Evolutionary conservation across 2,888 invertebrate genomes (phyloP).

Genomic region (Xanthia icteritia): DNA sequence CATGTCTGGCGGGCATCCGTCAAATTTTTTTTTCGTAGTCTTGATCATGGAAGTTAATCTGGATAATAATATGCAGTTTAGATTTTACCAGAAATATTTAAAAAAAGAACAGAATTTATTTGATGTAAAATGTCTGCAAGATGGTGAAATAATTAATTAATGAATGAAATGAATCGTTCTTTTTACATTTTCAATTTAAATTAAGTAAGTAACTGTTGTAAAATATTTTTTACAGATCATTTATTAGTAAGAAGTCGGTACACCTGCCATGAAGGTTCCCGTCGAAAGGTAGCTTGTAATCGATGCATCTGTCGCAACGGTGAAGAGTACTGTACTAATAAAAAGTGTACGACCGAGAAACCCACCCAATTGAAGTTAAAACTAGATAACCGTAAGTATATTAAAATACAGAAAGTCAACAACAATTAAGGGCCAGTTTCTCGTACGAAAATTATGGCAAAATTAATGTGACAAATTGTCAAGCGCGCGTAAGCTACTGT

Average conservation of each 20-base stretch:
- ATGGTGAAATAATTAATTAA: not conserved
- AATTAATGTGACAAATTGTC: not conserved
- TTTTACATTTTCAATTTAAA: no score
- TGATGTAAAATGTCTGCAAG: no score
- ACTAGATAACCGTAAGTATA: not conserved
- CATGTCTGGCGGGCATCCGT: no score
- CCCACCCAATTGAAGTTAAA: not conserved
- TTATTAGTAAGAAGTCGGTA: not conserved
- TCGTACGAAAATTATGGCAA: not conserved
- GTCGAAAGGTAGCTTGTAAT: conserved; percentile 14
- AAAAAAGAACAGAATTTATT: no score
- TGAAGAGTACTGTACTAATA: conserved; percentile 20
- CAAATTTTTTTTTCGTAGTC: no score
- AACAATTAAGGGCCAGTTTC: not conserved
- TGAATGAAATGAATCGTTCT: not conserved
- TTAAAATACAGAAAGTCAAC: not conserved
- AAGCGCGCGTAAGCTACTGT: no score
- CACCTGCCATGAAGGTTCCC: conserved; percentile 10
- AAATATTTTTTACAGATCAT: conserved; percentile 1
- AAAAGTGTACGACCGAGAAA: not conserved
- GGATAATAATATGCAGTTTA: no score
- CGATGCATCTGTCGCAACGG: conserved; percentile 29
- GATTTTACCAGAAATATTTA: no score
- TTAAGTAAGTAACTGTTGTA: not conserved
- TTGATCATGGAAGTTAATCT: no score